Conservation (phyloP, 2,797 vertebrate genomes). For the Sebastes elongatus region DNA sequence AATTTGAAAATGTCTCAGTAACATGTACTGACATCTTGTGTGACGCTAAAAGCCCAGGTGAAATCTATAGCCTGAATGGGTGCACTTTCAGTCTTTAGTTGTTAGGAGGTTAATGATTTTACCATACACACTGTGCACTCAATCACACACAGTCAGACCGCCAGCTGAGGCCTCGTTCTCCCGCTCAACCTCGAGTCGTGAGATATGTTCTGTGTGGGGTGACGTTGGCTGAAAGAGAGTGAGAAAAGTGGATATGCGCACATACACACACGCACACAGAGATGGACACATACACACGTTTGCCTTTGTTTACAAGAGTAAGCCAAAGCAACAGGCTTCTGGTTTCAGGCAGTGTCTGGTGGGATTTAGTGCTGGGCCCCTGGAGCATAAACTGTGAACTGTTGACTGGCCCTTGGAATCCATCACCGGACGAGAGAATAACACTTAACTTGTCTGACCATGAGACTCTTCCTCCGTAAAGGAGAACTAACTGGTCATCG, state of each 20-base stretch:
- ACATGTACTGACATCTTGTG: background rate
- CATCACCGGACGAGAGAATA: conserved; percentile 32
- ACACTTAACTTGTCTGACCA: conserved; percentile 29
- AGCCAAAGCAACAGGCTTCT: conserved; percentile 57
- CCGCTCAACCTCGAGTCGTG: conserved; percentile 37
- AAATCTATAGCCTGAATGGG: background rate
- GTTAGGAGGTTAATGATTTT: conserved; percentile 36
- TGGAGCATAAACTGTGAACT: conserved; percentile 61
- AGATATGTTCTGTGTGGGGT: conserved; percentile 31
- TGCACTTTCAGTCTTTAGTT: conserved; percentile 1
- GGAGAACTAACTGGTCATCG: background rate
- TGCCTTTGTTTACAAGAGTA: conserved; percentile 59
- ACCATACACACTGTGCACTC: background rate
- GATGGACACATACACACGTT: conserved; percentile 24
- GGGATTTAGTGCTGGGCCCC: conserved; percentile 56
- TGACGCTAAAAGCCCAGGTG: background rate
- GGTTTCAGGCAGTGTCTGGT: conserved; percentile 65
- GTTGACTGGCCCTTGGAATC: conserved; percentile 49
- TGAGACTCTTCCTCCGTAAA: conserved; percentile 15
- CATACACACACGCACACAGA: conserved; percentile 19
- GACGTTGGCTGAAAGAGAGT: conserved; percentile 41
- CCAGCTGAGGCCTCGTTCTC: conserved; percentile 18
- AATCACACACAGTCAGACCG: background rate
- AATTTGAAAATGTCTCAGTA: conserved; percentile 9
- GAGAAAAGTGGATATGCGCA: conserved; percentile 23